Percentiles rank a stretch among this genome's conserved stretches.
Conservation (phyloP, 2,888 invertebrate species). For the Nomada ferruginata region DNA sequence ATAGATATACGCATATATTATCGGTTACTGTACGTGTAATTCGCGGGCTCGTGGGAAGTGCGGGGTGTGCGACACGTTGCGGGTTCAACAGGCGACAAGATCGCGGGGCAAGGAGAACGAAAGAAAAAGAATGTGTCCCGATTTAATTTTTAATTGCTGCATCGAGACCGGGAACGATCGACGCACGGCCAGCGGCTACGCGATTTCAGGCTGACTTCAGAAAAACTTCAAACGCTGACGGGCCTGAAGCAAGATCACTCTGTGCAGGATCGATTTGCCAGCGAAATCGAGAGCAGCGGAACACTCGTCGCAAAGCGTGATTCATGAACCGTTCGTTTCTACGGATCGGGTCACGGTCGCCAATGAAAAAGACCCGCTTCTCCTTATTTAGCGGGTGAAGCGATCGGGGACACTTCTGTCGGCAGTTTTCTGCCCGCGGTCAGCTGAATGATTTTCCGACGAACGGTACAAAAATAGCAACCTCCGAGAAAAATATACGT, state of each 20-base stretch:
- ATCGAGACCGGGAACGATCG: slow-evolving; percentile 2
- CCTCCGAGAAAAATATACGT: slow-evolving; percentile 14
- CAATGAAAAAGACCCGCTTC: slow-evolving; percentile 25
- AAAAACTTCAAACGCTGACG: no score
- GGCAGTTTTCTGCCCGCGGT: slow-evolving; percentile 5
- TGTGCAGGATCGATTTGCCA: no score
- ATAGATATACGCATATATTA: slow-evolving; percentile 36
- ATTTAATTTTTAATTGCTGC: background rate
- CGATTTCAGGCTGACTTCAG: no score
- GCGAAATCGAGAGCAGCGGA: background rate
- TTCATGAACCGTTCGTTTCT: slow-evolving; percentile 33
- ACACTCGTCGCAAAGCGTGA: slow-evolving; percentile 22
- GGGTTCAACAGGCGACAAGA: slow-evolving; percentile 44
- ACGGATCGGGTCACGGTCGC: slow-evolving; percentile 39
- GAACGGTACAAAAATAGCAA: slow-evolving; percentile 21
- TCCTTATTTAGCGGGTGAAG: slow-evolving; percentile 31
- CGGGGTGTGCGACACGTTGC: slow-evolving; percentile 14
- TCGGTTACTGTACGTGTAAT: slow-evolving; percentile 42
- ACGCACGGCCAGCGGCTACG: background rate
- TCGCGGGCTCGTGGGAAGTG: slow-evolving; percentile 41
- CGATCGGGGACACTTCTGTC: slow-evolving; percentile 38
- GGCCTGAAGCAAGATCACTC: no score
- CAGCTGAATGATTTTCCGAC: slow-evolving; percentile 14
- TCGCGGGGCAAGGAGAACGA: slow-evolving; percentile 65
- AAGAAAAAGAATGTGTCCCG: background rate